Percentiles rank a stretch among this genome's conserved stretches.
Conservation (phyloP, 2,113 vertebrate species). For the Gopherus flavomarginatus region DNA sequence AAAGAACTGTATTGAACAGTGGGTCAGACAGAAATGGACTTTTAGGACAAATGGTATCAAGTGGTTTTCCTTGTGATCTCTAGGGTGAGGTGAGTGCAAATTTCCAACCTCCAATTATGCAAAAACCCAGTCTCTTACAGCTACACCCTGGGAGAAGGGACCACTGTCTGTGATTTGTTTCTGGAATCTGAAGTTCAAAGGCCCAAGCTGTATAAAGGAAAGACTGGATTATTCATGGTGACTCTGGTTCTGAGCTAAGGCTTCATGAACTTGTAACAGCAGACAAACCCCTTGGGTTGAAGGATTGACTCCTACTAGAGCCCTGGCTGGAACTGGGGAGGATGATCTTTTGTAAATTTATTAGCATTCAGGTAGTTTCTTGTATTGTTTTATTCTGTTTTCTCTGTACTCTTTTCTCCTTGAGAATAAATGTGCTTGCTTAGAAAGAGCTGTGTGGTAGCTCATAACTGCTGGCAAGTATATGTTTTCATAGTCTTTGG, state of each 20-base stretch:
- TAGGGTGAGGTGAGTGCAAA: not conserved
- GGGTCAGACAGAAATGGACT: not conserved
- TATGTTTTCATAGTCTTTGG: not conserved
- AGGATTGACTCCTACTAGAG: not conserved
- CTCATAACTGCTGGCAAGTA: not conserved
- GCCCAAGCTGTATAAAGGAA: not conserved
- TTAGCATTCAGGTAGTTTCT: not conserved
- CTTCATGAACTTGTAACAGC: not conserved
- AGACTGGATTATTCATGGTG: not conserved
- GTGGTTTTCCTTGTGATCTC: not conserved
- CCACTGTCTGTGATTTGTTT: not conserved
- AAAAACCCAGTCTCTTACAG: not conserved
- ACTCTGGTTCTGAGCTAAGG: not conserved
- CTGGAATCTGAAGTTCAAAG: not conserved
- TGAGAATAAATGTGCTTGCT: not conserved
- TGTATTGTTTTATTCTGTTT: not conserved
- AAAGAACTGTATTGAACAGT: not conserved
- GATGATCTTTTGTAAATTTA: not conserved
- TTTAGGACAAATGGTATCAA: not conserved
- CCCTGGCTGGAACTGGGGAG: not conserved
- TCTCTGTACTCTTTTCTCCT: not conserved
- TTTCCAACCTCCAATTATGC: not conserved
- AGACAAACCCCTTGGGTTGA: not conserved
- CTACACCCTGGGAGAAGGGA: not conserved
- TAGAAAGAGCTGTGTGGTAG: not conserved